phyloP scores from a whole-genome alignment of 2,113 vertebrate genomes.

The Pungitius pungitius region DNA sequence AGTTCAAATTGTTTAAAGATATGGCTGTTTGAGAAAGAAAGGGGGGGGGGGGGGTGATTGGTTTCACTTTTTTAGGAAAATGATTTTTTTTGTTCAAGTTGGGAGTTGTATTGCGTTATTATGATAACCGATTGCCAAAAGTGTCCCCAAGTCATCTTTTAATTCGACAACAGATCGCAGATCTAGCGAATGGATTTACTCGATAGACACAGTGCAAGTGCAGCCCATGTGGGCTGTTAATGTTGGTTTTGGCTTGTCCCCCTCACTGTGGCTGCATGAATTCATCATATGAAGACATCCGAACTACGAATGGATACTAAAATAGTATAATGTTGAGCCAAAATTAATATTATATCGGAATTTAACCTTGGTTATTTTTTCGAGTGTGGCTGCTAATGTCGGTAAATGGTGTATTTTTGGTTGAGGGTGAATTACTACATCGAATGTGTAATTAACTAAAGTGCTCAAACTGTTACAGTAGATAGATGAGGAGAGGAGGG shows the following conservation, averaged over 20 bases:
- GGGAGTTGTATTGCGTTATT: not conserved
- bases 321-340: not conserved
- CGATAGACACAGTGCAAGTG: slow-evolving; percentile 35
- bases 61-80: not conserved
- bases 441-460: not conserved
- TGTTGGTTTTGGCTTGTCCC: slow-evolving; percentile 23
- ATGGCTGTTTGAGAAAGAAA: not conserved
- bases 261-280: slow-evolving; percentile 31
- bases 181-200: slow-evolving; percentile 31
- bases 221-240: slow-evolving; percentile 35
- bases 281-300: slow-evolving; percentile 26
- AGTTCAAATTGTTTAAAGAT: not conserved
- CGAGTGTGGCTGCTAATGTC: not conserved
- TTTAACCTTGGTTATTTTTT: not conserved
- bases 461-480: not conserved
- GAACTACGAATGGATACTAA: slow-evolving; percentile 17
- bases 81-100: not conserved
- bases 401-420: not conserved
- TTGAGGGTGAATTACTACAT: not conserved
- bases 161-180: slow-evolving; percentile 35
- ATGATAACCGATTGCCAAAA: not conserved
- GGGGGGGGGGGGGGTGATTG: no score
- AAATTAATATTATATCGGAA: not conserved
- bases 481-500: not conserved
- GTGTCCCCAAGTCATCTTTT: slow-evolving; percentile 19